Conservation (phyloP, 2,888 invertebrate species). For the Reticulitermes lucifugus region DNA sequence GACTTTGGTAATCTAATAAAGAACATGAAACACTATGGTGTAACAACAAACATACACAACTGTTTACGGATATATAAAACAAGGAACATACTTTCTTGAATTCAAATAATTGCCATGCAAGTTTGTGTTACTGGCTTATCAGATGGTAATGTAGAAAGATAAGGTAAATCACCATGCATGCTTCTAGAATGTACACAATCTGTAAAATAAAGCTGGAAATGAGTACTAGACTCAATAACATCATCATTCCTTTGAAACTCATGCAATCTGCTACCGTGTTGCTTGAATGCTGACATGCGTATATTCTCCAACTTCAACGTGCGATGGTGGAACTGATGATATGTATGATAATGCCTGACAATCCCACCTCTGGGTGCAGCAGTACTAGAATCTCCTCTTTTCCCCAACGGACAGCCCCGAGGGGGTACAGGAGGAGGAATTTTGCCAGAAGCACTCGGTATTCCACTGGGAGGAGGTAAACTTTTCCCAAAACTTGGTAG, state of each 20-base stretch:
- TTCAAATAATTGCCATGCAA: neutral
- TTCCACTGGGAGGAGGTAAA: conserved; percentile 27
- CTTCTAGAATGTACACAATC: neutral
- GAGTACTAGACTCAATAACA: neutral
- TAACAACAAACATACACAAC: neutral
- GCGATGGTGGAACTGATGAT: conserved; percentile 41
- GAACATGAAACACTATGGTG: no score
- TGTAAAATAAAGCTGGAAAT: neutral
- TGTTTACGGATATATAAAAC: neutral
- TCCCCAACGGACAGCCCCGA: conserved; percentile 73
- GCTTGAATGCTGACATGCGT: conserved; percentile 35
- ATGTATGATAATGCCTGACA: conserved; percentile 40
- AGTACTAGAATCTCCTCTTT: conserved; percentile 34
- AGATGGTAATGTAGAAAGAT: neutral
- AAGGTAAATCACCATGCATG: neutral
- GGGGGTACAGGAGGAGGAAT: conserved; percentile 92
- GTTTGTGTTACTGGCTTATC: neutral
- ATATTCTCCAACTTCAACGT: conserved; percentile 39
- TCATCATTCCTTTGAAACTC: neutral
- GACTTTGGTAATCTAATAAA: no score
- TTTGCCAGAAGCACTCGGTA: conserved; percentile 62
- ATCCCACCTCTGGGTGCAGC: conserved; percentile 44
- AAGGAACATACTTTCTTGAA: neutral
- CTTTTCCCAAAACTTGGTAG: conserved; percentile 49
- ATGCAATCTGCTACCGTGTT: conserved; percentile 40